Evolutionary conservation across 2,888 invertebrate genomes (phyloP).

Genomic region (Caenorhabditis becei): DNA sequence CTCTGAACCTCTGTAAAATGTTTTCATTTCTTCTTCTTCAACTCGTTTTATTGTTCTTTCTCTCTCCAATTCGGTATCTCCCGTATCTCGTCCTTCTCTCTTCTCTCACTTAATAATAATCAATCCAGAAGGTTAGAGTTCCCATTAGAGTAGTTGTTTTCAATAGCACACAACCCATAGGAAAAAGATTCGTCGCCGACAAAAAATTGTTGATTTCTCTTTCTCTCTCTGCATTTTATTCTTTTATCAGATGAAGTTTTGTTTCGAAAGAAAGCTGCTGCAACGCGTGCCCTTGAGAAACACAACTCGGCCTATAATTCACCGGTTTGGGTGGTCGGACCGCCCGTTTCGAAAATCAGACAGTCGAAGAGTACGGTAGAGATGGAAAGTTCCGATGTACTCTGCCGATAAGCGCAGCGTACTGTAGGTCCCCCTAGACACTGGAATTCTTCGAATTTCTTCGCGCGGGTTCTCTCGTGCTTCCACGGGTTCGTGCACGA

Average conservation of each 20-base stretch:
- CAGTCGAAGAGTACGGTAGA: slow-evolving; percentile 25
- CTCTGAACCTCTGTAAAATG: slow-evolving; percentile 24
- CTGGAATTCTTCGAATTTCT: neutral
- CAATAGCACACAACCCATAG: neutral
- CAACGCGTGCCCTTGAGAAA: slow-evolving; percentile 18
- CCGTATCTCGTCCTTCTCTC: neutral
- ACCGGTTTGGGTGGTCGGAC: slow-evolving; percentile 26
- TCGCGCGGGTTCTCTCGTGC: neutral
- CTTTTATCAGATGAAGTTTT: slow-evolving; percentile 44
- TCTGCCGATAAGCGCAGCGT: slow-evolving; percentile 12
- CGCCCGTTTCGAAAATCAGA: slow-evolving; percentile 11
- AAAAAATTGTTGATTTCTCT: slow-evolving; percentile 19
- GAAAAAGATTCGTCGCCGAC: neutral
- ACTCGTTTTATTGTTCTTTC: slow-evolving; percentile 19
- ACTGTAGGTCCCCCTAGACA: slow-evolving; percentile 17
- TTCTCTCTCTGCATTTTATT: neutral
- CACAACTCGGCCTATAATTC: slow-evolving; percentile 30
- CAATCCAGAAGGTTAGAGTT: slow-evolving; percentile 3
- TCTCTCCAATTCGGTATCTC: neutral
- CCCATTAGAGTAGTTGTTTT: neutral
- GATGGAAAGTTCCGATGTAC: neutral
- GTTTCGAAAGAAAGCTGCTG: slow-evolving; percentile 12
- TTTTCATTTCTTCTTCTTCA: neutral
- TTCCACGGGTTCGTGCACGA: slow-evolving; percentile 34
- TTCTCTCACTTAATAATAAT: slow-evolving; percentile 15